Evolutionary conservation across 2,797 vertebrate genomes (phyloP), one percentile per base, ranked within the genome.

Genomic region (Sebastes baramenuke): DNA sequence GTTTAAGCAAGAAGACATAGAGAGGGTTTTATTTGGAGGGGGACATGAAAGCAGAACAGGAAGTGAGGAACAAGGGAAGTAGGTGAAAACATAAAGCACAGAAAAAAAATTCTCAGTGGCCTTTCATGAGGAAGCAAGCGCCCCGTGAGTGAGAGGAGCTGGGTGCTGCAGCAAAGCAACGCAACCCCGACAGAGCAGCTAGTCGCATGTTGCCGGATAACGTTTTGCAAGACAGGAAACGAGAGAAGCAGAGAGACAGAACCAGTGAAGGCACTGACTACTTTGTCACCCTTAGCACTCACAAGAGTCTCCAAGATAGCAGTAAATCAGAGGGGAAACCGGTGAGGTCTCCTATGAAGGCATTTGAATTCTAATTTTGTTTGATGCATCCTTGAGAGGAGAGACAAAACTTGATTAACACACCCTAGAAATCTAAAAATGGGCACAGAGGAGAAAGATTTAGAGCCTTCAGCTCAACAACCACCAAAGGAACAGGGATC

Each of bases 401-500:
- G 30, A 80, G 30, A 67, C 52, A 30, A 20, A 49, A 0, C 16
- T 29, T 36, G 12, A 75, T 34, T 30, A 24, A 2, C 27, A 54
- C 36, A 55, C 0, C 20, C 6, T 34, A 22, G 56, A 58, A 22
- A 27, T 73, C 34, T 24, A 27, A 66, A 91, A 79, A 96, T 96
- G 96, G 95, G 94, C 46, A 95, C 86, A 0, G 93, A 95, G 58
- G 95, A 96, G 81, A 87, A 90, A 2, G 92, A 94, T 58, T 12
- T 81, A 7, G 95, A 95, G 70, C 54, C 80, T 46, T 76, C 72
- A 24, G 67, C 79, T 61, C 73, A 86, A 27, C 88, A 82, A n/a
- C 58, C 65, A 7, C 61, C 71, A 6, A 90, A 93, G 66, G 92
- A 94, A 64, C 84, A 79, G 18, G 90, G 61, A 36, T 82, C 86